Evolutionary conservation across 64 coral and sea anemone species (phyloP).

Genomic region (Montipora sp.): DNA sequence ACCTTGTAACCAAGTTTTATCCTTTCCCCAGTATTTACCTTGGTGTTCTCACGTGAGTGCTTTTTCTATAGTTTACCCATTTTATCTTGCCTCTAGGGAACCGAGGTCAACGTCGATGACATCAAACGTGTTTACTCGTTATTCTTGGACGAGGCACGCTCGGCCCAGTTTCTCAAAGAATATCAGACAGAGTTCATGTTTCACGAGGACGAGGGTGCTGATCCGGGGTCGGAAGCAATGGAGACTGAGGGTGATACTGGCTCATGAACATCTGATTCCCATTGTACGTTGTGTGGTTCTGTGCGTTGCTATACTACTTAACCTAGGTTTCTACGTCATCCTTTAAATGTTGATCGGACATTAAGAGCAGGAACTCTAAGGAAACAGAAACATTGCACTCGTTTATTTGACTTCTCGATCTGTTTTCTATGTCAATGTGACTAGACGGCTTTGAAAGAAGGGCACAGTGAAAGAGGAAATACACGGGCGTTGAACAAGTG

Average conservation of each 20-base stretch:
- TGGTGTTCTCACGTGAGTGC: no score
- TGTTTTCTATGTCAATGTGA: not conserved
- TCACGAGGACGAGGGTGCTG: constrained; percentile 81
- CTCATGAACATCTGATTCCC: not conserved
- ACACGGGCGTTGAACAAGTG: not conserved
- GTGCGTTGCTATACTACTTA: not conserved
- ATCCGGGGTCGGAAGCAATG: constrained; percentile 83
- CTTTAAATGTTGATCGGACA: not conserved
- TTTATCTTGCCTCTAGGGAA: constrained; percentile 59
- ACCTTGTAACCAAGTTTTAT: no score
- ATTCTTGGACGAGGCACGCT: constrained; percentile 95
- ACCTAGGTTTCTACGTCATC: not conserved
- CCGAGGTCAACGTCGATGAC: constrained; percentile 92
- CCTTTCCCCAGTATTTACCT: no score
- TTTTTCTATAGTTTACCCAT: no score
- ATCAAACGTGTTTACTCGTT: constrained; percentile 95
- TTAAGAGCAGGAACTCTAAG: not conserved
- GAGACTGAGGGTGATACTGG: constrained; percentile 73
- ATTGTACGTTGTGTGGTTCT: not conserved
- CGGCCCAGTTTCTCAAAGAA: constrained; percentile 95
- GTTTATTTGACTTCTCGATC: not conserved
- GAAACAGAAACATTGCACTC: not conserved
- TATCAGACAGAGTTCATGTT: constrained; percentile 99
- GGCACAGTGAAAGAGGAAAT: not conserved
- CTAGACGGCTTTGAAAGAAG: not conserved